Base-by-base conservation (phyloP, 2,888 invertebrate species). In the Caenorhabditis becei region DNA sequence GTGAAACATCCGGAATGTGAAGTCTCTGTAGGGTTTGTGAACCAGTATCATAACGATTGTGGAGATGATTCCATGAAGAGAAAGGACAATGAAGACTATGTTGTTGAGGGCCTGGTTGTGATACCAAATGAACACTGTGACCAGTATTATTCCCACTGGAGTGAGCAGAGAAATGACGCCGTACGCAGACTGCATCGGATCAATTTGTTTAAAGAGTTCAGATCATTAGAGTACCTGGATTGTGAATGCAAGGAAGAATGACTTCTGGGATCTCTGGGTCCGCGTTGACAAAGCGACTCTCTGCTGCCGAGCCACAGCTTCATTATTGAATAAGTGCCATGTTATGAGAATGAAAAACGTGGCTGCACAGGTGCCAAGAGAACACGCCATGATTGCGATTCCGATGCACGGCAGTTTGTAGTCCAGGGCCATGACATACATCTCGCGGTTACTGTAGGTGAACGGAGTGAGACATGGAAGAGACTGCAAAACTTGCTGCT, bases 381-480 rank as follows among this genome's bases (percentile, higher is more conserved):
- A n/a, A n/a, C n/a, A n/a, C n/a, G n/a, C n/a, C n/a, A n/a, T n/a
- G n/a, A n/a, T n/a, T n/a, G n/a, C n/a, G n/a, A n/a, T n/a, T n/a
- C n/a, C n/a, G 35, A 35, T 35, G 35, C 35, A 35, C 35, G 35
- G 10, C 5, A 35, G 35, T 5, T 10, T 5, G 10, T 8, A 65
- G 24, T 65, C 63, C 53, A 65, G n/a, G 1, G 63, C 28, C 3
- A 65, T 8, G 8, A 67, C 47, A 23, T 18, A 67, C 67, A 67
- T 58, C 16, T 41, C 32, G 5, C 53, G 56, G 20, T 67, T 32
- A 4, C 47, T 47, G 56, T 44, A 47, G 0, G 32, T 23, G 32
- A 26, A 58, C 16, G 54, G 54, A 20, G 56, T 41, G 1, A 67
- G 56, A 23, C 67, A 67, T 16, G 67, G 67, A 1, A 67, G 35